Percentiles rank a stretch among this genome's conserved stretches.
Evolutionary conservation across 35 echinoderm and acorn worm species (phyloP).

Genomic region (Antedon bifida): DNA sequence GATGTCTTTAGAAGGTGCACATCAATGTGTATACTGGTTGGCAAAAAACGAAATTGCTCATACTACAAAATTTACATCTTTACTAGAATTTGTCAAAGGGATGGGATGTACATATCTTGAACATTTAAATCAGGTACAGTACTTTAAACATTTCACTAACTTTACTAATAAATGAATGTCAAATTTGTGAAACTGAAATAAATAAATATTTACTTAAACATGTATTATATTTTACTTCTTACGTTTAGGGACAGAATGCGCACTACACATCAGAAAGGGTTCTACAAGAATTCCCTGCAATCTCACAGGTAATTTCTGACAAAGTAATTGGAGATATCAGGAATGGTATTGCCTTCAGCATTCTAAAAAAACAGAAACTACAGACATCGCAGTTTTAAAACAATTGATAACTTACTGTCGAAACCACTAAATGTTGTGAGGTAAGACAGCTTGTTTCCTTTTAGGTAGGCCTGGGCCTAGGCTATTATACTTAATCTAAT

Average conservation of each 20-base stretch:
- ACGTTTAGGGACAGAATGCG: background rate
- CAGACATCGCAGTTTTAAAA: background rate
- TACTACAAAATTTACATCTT: background rate
- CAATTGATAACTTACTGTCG: background rate
- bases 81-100: background rate
- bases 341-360: background rate
- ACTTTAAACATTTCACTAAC: background rate
- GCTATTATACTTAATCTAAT: no score
- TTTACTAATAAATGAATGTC: background rate
- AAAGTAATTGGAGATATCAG: background rate
- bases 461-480: no score
- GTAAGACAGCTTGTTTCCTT: no score
- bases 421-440: background rate
- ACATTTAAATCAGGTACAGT: slow-evolving; percentile 6
- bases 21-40: background rate
- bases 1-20: background rate
- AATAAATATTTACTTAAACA: no score
- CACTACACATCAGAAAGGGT: background rate
- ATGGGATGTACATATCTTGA: slow-evolving; percentile 6
- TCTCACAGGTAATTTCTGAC: background rate
- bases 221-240: background rate
- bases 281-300: background rate
- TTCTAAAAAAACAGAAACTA: slow-evolving; percentile 1
- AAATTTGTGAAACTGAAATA: background rate
- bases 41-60: background rate